These are phyloP conservation scores for Phengaris alcon DNA, from an alignment of 2,888 invertebrate genomes.

Conservation along the genomic window DNA sequence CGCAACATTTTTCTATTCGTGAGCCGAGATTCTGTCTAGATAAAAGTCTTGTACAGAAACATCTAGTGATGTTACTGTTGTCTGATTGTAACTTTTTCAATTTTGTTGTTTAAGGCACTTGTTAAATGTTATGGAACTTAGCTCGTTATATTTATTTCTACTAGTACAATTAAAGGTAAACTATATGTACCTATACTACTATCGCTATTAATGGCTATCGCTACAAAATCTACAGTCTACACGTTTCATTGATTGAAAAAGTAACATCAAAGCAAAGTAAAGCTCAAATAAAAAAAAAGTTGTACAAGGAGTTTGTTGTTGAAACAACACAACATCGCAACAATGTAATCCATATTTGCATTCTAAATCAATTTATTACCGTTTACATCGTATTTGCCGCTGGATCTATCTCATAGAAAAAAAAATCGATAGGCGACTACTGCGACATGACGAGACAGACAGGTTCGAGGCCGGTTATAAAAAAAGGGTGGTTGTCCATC, in stretches of 20 bases:
- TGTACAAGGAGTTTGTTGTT: not conserved
- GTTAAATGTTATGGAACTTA: too few relatives aligned
- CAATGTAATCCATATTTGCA: constrained; percentile 24
- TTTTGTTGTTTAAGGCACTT: not conserved
- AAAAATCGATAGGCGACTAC: not conserved
- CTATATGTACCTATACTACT: too few relatives aligned
- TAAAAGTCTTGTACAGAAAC: not conserved
- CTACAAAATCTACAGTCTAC: not conserved
- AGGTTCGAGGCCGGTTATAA: constrained; percentile 39
- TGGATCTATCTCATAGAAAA: constrained; percentile 12
- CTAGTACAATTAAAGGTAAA: not conserved
- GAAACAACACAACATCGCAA: not conserved
- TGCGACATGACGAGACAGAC: not conserved
- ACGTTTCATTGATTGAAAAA: too few relatives aligned
- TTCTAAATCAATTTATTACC: constrained; percentile 16
- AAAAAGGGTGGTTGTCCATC: constrained; percentile 44
- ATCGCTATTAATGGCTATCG: not conserved
- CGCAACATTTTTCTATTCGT: constrained; percentile 16
- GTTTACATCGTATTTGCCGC: not conserved
- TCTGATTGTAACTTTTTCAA: not conserved
- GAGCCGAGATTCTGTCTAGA: constrained; percentile 3
- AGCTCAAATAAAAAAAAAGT: not conserved
- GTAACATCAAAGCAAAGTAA: not conserved
- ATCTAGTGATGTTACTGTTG: not conserved
- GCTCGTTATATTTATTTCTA: not conserved